phyloP scores from a whole-genome alignment of 92 coral and sea anemone genomes.

The Pocillopora grandis region DNA sequence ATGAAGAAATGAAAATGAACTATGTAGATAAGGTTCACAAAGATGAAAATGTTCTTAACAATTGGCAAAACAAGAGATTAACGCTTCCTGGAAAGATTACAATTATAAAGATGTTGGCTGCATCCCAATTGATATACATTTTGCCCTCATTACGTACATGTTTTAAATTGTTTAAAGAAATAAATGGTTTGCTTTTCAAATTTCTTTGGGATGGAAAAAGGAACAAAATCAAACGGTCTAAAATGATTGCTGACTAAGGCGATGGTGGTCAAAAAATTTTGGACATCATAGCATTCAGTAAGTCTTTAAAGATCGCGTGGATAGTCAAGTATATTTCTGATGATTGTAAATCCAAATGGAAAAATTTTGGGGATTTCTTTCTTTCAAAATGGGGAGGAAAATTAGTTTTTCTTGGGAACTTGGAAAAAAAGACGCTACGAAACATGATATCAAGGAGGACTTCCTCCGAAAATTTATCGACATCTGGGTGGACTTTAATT shows the following conservation, averaged over 20 bases:
- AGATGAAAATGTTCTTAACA: neutral
- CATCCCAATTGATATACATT: conserved; percentile 9
- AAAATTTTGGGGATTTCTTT: neutral
- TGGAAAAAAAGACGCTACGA: conserved; percentile 15
- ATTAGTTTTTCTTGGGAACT: conserved; percentile 13
- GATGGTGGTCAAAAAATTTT: too few species aligned
- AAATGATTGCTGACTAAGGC: too few species aligned
- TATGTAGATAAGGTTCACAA: neutral
- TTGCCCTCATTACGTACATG: neutral
- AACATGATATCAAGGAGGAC: conserved; percentile 18
- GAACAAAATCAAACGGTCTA: too few species aligned
- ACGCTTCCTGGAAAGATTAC: conserved; percentile 13
- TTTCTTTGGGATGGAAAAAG: too few species aligned
- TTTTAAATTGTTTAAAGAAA: neutral
- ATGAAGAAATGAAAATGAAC: conserved; percentile 1
- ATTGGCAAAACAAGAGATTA: conserved; percentile 10
- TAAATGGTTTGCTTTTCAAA: neutral
- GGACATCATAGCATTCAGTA: neutral
- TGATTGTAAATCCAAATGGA: conserved; percentile 24
- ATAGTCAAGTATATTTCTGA: conserved; percentile 9
- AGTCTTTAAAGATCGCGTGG: neutral
- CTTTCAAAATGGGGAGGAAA: conserved; percentile 19
- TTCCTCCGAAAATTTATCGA: conserved; percentile 17
- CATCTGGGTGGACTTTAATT: neutral
- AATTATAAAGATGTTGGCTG: conserved; percentile 19